Conservation (phyloP, 2,797 vertebrate species). For the Glossophaga mutica region DNA sequence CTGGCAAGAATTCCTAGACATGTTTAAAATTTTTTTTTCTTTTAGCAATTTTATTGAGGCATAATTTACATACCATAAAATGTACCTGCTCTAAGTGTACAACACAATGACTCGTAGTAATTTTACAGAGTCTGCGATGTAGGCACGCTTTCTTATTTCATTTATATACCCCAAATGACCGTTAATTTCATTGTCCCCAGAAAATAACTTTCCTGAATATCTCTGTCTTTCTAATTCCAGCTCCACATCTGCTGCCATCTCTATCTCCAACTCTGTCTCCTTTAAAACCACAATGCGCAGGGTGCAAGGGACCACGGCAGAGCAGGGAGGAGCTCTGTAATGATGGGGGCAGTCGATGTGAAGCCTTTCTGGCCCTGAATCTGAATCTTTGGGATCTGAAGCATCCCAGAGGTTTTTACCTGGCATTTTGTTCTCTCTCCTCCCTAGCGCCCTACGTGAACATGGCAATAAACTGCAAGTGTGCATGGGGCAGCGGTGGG, state of each 20-base stretch:
- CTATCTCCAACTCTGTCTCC: background rate
- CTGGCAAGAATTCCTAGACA: background rate
- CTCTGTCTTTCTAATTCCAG: background rate
- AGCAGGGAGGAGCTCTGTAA: background rate
- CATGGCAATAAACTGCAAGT: background rate
- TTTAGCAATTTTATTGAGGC: constrained; percentile 33
- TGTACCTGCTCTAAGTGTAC: background rate
- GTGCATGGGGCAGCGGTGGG: background rate
- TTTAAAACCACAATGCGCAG: background rate
- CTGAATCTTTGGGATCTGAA: background rate
- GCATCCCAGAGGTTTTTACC: background rate
- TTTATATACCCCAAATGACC: background rate
- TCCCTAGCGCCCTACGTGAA: background rate
- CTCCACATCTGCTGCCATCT: background rate
- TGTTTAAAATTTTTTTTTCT: background rate
- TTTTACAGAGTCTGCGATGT: background rate
- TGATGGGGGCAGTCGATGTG: background rate
- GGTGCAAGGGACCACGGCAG: fast-evolving
- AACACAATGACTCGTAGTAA: background rate
- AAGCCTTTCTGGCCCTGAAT: background rate
- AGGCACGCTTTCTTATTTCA: background rate
- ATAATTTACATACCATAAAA: constrained; percentile 8
- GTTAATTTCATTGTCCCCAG: background rate
- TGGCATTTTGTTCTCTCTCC: background rate
- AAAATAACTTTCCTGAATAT: background rate